These are phyloP conservation scores for Drosophila tripunctata DNA, from an alignment of 2,888 invertebrate genomes.

Conservation along the genomic window DNA sequence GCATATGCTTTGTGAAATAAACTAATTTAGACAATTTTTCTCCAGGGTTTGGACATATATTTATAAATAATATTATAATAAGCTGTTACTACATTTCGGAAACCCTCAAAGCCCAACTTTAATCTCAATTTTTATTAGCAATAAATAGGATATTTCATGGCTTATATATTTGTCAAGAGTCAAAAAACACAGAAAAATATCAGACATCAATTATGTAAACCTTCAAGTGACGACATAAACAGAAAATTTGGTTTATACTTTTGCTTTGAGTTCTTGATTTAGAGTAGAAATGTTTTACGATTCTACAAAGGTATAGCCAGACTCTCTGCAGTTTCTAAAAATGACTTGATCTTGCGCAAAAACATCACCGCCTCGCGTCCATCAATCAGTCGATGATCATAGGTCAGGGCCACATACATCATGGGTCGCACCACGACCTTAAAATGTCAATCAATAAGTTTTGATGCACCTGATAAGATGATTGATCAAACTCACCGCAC, in stretches of 20 bases:
- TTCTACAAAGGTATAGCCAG: slow-evolving; percentile 95
- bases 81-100: no score
- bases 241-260: slow-evolving; percentile 25
- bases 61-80: no score
- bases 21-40: no score
- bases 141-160: neutral
- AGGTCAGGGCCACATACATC: slow-evolving; percentile 99
- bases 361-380: slow-evolving; percentile 99
- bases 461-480: no score
- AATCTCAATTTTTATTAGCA: no score
- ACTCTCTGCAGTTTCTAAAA: slow-evolving; percentile 97
- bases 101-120: no score
- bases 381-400: slow-evolving; percentile 99
- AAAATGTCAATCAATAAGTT: neutral
- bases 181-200: neutral
- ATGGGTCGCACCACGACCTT: slow-evolving; percentile 98
- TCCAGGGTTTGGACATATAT: no score
- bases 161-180: neutral
- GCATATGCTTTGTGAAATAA: no score
- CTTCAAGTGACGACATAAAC: slow-evolving; percentile 4
- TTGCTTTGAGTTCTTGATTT: neutral
- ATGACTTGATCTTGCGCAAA: slow-evolving; percentile 96
- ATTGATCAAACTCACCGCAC: slow-evolving; percentile 86
- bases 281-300: neutral
- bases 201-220: neutral